Evolutionary conservation across 2,888 invertebrate species (phyloP).

Genomic region (Drosophila siamana): DNA sequence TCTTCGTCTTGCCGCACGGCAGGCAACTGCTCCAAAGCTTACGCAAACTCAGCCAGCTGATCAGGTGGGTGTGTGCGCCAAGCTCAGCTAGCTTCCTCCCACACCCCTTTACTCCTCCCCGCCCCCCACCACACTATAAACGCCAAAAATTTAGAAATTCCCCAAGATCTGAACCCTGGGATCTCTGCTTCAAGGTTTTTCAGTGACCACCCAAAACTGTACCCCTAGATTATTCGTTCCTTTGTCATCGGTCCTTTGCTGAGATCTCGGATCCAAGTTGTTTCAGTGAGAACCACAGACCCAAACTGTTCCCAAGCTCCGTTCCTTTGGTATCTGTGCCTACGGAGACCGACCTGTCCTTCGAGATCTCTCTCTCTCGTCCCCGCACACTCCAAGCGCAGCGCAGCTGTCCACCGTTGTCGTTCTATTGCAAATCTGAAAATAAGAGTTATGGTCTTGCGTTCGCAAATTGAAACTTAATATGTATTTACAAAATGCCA

Average conservation of each 20-base stretch:
- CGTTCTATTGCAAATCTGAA: neutral
- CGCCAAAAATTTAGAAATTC: neutral
- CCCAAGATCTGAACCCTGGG: no score
- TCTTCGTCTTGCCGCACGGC: slow-evolving; percentile 53
- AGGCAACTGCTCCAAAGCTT: slow-evolving; percentile 72
- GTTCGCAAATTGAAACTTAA: no score
- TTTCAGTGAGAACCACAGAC: no score
- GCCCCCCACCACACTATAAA: neutral
- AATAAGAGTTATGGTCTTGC: neutral
- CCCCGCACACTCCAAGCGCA: neutral
- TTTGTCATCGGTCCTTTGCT: no score
- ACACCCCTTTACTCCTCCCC: no score
- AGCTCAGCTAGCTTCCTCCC: slow-evolving; percentile 41
- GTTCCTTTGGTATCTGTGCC: neutral
- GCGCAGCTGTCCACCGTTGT: neutral
- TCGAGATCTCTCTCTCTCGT: no score
- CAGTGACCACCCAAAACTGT: no score
- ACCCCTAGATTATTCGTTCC: no score
- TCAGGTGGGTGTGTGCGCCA: slow-evolving; percentile 79
- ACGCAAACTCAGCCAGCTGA: slow-evolving; percentile 80
- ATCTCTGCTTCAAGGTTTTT: no score
- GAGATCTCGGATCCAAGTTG: neutral
- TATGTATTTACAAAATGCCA: neutral
- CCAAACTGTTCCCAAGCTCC: neutral
- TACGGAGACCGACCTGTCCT: neutral